Base-by-base conservation (phyloP, 2,113 vertebrate species). In the Nesoenas mayeri region DNA sequence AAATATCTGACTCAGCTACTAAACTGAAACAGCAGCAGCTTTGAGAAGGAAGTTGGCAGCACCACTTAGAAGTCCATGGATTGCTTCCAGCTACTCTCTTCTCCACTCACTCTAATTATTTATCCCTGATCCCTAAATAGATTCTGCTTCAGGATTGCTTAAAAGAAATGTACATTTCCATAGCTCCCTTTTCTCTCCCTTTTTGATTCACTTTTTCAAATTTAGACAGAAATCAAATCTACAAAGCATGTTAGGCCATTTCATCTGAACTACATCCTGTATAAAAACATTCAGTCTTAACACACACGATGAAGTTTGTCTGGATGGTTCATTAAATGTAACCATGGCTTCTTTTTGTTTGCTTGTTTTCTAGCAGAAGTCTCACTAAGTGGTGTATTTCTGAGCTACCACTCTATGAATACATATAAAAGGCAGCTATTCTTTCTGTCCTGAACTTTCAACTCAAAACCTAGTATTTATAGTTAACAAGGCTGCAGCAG, bases 1-100 rank as follows among this genome's bases (percentile, higher is more conserved):
- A 91, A 93, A 31, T 75, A 94, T 92, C 96, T 97, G 95, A 96
- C 96, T 96, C 96, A 96, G 93, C 95, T 79, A 69, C 62, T 93
- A 94, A 94, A 95, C 78, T 96, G 88, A 94, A 96, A 81, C 50
- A 93, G 83, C 93, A 92, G 92, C 94, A 95, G 83, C 74, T 95
- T 88, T 93, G 47, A 93, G 85, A 40, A 94, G 65, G 83, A 94
- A 96, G 88, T 50, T 97, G 92, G 93, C 91, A 94, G 53, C 80
- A 66, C 11, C 66, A 54, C 88, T 72, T 58, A 65, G 29, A 84
- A 86, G 66, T 48, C 26, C 10, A 13, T 95, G 95, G 92, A 91
- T 51, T 72, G 71, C 70, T 79, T 91, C 91, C 93, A 96, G 61
- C 91, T 94, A 73, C 72, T 70, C 90, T 95, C 93, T 95, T 93